phyloP scores from a whole-genome alignment of 53 echinoderm and acorn worm genomes.

The Arbacia lixula region DNA sequence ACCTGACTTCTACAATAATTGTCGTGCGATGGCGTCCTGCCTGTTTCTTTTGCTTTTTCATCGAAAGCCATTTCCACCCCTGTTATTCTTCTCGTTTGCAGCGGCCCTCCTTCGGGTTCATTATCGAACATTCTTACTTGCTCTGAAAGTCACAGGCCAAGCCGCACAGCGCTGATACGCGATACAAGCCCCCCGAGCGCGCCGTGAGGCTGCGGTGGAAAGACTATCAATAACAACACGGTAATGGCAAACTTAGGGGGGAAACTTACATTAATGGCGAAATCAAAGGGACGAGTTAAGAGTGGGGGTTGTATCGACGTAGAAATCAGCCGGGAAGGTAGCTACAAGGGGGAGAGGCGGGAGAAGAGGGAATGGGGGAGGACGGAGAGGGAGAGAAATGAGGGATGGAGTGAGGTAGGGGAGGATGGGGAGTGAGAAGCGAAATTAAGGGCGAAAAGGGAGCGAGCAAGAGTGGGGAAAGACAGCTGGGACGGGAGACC shows the following conservation, averaged over 20 bases:
- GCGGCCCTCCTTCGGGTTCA: constrained; percentile 46
- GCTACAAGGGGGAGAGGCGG: constrained; percentile 32
- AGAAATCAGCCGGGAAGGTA: constrained; percentile 36
- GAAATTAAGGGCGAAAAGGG: constrained; percentile 40
- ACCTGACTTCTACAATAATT: no score
- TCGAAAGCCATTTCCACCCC: constrained; percentile 33
- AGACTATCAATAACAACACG: constrained; percentile 49
- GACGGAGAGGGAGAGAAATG: constrained; percentile 28
- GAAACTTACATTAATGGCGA: constrained; percentile 55
- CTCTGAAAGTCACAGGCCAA: constrained; percentile 46
- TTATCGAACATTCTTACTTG: constrained; percentile 43
- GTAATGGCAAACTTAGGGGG: constrained; percentile 49
- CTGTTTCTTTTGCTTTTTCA: constrained; percentile 34
- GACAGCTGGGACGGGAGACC: constrained; percentile 47
- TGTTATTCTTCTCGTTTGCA: constrained; percentile 40
- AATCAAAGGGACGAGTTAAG: constrained; percentile 25
- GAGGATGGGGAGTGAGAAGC: constrained; percentile 36
- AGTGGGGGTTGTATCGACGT: constrained; percentile 41
- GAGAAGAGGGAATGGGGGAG: constrained; percentile 24
- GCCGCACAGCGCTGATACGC: constrained; percentile 35
- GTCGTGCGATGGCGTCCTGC: constrained; percentile 40
- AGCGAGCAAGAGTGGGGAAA: constrained; percentile 17
- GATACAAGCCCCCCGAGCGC: constrained; percentile 32
- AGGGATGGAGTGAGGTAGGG: background rate
- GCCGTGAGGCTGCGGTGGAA: constrained; percentile 37